Evolutionary conservation across 2,797 vertebrate species (phyloP), one percentile per base, ranked within the genome.

Genomic region (Acanthurus lineatus): DNA sequence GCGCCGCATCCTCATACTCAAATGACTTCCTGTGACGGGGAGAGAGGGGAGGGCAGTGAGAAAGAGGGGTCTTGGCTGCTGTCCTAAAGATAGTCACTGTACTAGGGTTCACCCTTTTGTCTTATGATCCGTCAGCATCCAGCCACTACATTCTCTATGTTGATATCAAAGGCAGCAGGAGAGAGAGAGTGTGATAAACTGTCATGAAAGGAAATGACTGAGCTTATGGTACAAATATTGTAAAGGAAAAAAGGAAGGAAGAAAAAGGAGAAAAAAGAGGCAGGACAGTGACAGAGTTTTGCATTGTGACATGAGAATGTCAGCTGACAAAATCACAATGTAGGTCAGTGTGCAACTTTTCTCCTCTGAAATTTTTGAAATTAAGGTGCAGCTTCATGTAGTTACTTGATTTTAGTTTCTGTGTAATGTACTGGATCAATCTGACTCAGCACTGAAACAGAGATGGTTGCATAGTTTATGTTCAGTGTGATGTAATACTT

Each of bases 1-100:
- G 95, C 38, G 96, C 95, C 49, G 97, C 96, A 88, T 99, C 98
- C 91, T 99, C 98, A 81, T 97, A 99, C 94, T 99, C 98, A 94
- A 98, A 99, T 61, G 98, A 99, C 94, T 99, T 99, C 96, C 98
- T 99, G 91, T 62, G 49, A 44, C 14, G 63, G 66, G 20, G 52
- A 69, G 45, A 47, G 69, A 86, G 72, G 64, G 44, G 58, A 82
- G 63, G 62, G 22, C 20, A 32, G 63, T 84, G 69, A 91, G 76
- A 72, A 77, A 79, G 56, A 66, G 14, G 16, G 19, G 42, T 35
- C 32, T 51, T 58, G 28, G 69, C 65, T 76, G 73, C 44, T 67
- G 59, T 72, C 77, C 67, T 79, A 66, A 77, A 74, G 65, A 82
- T 81, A 80, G 68, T 25, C 10, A 22, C 35, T 42, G 20, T 51